Base-by-base conservation (phyloP, 2,888 invertebrate genomes). In the Archips crataeganus region DNA sequence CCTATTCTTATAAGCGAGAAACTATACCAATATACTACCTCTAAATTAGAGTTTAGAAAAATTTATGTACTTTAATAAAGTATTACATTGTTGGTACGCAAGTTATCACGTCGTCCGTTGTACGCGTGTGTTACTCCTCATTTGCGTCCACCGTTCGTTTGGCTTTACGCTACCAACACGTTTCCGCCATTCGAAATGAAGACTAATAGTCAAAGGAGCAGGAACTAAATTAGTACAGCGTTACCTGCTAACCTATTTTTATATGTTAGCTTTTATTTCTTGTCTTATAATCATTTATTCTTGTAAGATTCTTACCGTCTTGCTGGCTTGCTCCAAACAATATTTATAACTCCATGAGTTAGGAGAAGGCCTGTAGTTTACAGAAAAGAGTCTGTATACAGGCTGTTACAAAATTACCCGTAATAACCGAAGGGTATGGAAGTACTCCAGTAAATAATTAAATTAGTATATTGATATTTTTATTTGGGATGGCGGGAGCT, bases 81-180 rank as follows among this genome's bases (percentile, higher is more conserved):
- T 74, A 69, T 69, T 74, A 74, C 70, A 77, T 73, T 77, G 77
- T 78, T 73, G 65, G 57, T 72, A 75, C 84, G 81, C 82, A 78
- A 81, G 74, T 79, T 81, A 79, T 77, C 75, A 74, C 76, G 73
- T 75, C 80, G 79, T 81, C 76, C 77, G 75, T 82, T 84, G 80
- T 81, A 76, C 79, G 79, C 80, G 77, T 77, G 77, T 77, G 82
- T 79, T 85, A 85, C 82, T 87, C 82, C 87, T 91, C 88, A 90
- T 93, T 93, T 93, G 88, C 87, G 86, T 87, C 85, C 80, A 84
- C 88, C 84, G 88, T 93, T 92, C 87, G 85, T 93, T 91, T 85
- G 85, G 84, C 85, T 94, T 92, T 90, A 83, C 84, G 78, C 80
- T 79, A 82, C 80, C 80, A 84, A 83, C 81, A 80, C 79, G 78